Evolutionary conservation across 2,888 invertebrate genomes (phyloP), one percentile per base, ranked within the genome.

Genomic region (Leucania comma): DNA sequence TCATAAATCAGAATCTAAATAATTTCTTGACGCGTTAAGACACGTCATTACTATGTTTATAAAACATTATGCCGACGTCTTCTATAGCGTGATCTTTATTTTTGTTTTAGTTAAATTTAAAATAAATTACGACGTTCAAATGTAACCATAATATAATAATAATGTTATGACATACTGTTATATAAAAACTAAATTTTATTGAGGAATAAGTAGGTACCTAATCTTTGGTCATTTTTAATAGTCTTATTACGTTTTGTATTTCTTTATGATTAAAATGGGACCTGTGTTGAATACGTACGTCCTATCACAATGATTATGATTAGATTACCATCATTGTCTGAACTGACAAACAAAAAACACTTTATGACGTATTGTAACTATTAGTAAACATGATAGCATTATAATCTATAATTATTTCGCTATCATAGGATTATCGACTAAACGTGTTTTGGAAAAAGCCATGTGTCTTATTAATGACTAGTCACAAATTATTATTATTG

Each of bases 31-130:
- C 64, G 58, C 62, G 46, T 62, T 54, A 14, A 26, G 8, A 14
- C 10, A 53, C 69, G 79, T 78, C 78, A 77, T 65, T 38, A 22
- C 0, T 22, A 63, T 78, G 79, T 78, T 79, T 78, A 67, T 57
- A 57, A 78, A 78, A 78, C 66, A 79, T 29, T 50, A 24, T 2
- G 29, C 38, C 12, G 42, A 61, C 66, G 66, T 74, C 10, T 24
- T 57, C 26, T 22, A 46, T 38, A 29, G 51, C 26, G 35, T 22
- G 65, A 60, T 75, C 2, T 57, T 12, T 29, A 65, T 38, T 64
- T 58, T 42, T 17, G 42, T 53, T 59, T 24, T 32, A 35, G 2
- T 24, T n/a, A 3, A 14, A 61, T 17, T 29, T 14, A 20, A 29
- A 53, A 29, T 32, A 22, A n/a, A 42, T 57, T 35, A 46, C 35